These are phyloP conservation scores for Atta colombica DNA, from an alignment of 1,140 invertebrate genomes.

Conservation along the genomic window DNA sequence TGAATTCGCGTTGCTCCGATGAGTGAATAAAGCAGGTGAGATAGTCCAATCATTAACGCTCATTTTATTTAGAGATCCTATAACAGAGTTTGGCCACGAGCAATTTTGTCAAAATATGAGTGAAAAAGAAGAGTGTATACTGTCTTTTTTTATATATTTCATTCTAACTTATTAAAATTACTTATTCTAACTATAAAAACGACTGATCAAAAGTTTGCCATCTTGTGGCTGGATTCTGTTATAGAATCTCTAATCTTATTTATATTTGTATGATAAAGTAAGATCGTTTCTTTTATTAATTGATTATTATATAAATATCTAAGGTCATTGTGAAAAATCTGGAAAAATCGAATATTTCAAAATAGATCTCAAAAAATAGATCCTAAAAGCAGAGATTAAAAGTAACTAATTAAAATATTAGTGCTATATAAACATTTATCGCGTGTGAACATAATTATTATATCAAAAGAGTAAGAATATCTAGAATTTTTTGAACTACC, in stretches of 20 bases:
- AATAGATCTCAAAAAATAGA: neutral
- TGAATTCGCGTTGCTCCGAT: conserved; percentile 57
- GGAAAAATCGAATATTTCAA: neutral
- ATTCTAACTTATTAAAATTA: too few species aligned
- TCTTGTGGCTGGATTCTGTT: too few species aligned
- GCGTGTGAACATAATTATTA: neutral
- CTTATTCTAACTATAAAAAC: too few species aligned
- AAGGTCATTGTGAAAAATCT: conserved; percentile 9
- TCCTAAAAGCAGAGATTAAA: neutral
- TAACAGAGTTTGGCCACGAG: too few species aligned
- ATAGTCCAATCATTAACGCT: neutral
- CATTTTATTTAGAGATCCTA: neutral
- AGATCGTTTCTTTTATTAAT: neutral
- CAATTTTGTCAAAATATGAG: too few species aligned
- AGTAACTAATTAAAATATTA: conserved; percentile 17
- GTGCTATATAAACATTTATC: neutral
- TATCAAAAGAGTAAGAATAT: neutral
- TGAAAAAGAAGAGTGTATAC: too few species aligned
- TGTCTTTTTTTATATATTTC: too few species aligned
- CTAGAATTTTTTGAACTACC: neutral
- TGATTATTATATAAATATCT: neutral
- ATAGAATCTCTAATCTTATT: neutral
- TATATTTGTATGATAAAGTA: neutral
- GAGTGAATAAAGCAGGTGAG: conserved; percentile 53
- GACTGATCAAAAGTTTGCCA: too few species aligned